A percentile compares a stretch with the other conserved stretches of the same genome.
Conservation (phyloP, 2,888 invertebrate genomes). For the Chrysolina haemoptera region DNA sequence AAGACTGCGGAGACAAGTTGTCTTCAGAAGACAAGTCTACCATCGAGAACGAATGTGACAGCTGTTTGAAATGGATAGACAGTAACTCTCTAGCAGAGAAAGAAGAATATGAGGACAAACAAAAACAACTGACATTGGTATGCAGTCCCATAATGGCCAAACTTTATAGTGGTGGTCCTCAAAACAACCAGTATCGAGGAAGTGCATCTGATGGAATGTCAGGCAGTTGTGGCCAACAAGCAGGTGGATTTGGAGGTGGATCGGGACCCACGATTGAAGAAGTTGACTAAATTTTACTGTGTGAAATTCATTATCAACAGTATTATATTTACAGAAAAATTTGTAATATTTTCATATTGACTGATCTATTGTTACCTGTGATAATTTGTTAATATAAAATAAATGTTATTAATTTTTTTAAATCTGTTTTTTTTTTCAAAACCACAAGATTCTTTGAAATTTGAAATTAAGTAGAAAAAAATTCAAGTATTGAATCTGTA, state of each 20-base stretch:
- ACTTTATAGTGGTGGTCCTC: slow-evolving; percentile 62
- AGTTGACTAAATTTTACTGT: slow-evolving; percentile 34
- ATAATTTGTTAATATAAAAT: not conserved
- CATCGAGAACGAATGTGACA: slow-evolving; percentile 72
- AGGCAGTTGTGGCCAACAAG: slow-evolving; percentile 6
- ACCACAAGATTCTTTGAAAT: no score
- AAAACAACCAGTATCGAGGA: slow-evolving; percentile 43
- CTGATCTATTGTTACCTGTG: not conserved
- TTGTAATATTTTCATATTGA: not conserved
- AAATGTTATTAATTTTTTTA: not conserved
- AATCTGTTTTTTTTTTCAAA: no score
- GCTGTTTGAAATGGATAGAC: slow-evolving; percentile 79
- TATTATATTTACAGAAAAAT: not conserved
- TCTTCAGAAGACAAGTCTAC: slow-evolving; percentile 76
- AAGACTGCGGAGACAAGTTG: slow-evolving; percentile 77
- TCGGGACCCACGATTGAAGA: slow-evolving; percentile 44
- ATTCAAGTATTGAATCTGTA: no score
- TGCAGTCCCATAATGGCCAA: slow-evolving; percentile 77
- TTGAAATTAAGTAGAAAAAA: no score
- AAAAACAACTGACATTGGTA: slow-evolving; percentile 69
- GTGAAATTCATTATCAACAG: not conserved
- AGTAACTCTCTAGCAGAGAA: slow-evolving; percentile 77
- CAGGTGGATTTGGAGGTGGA: slow-evolving; percentile 23
- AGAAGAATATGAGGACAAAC: slow-evolving; percentile 77
- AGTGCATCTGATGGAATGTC: slow-evolving; percentile 49